Percentiles rank a stretch among this genome's conserved stretches.
phyloP scores from a whole-genome alignment of 2,888 invertebrate species.

The Aphrophora alni region DNA sequence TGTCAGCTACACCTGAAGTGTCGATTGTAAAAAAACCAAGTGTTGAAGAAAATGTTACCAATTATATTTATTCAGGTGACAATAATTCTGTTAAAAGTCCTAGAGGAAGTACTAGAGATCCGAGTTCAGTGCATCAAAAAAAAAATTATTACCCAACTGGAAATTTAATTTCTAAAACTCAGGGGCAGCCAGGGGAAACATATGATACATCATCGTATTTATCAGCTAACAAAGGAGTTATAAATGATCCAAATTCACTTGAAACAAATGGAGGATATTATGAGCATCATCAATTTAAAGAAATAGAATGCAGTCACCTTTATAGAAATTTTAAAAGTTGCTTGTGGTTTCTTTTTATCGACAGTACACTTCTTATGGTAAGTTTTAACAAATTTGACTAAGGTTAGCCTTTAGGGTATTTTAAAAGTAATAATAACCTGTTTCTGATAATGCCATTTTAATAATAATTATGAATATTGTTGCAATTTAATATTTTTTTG shows the following conservation, averaged over 20 bases:
- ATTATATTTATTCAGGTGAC: not conserved
- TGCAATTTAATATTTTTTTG: too few species aligned
- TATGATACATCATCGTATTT: not conserved
- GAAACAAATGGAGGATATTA: not conserved
- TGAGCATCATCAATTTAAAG: not conserved
- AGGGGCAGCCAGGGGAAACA: not conserved
- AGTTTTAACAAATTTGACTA: not conserved
- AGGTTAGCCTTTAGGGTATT: too few species aligned
- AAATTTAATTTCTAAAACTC: too few species aligned
- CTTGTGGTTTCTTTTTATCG: not conserved
- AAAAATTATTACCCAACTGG: not conserved
- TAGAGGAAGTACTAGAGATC: not conserved
- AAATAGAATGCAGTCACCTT: not conserved
- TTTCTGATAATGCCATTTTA: too few species aligned
- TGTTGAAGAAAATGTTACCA: not conserved
- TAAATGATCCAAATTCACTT: not conserved
- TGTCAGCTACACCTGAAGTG: not conserved
- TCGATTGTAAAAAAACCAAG: not conserved
- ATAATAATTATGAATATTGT: too few species aligned
- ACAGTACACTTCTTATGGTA: not conserved
- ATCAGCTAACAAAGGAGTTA: not conserved
- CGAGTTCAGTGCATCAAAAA: not conserved
- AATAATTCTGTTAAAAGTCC: not conserved
- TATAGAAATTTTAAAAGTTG: not conserved
- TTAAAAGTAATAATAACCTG: too few species aligned